These are phyloP conservation scores for Callocephalon fimbriatum DNA, from an alignment of 2,113 vertebrate genomes.

Conservation along the genomic window DNA sequence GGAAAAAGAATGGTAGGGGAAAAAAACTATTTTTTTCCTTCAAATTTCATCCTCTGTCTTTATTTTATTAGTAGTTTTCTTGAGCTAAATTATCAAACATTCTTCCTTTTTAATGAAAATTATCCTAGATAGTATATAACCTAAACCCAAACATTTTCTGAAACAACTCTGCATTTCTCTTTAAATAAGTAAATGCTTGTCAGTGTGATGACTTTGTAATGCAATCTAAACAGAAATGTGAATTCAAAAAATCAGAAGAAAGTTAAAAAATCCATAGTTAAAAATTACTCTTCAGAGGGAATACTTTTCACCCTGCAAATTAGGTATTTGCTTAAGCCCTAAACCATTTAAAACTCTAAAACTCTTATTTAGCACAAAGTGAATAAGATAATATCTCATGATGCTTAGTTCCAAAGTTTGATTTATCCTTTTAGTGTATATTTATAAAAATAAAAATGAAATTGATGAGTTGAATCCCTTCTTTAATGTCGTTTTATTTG, in stretches of 20 bases:
- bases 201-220: background rate
- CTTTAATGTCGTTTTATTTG: background rate
- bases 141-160: background rate
- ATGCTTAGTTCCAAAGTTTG: background rate
- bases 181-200: background rate
- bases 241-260: background rate
- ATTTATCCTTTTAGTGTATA: background rate
- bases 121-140: background rate
- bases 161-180: background rate
- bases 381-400: background rate
- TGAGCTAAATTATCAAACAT: background rate
- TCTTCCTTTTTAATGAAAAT: background rate
- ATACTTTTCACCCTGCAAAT: background rate
- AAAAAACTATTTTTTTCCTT: background rate
- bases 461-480: background rate
- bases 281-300: background rate
- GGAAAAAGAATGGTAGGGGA: accelerated
- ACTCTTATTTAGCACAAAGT: background rate
- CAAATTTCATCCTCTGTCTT: background rate
- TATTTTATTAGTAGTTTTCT: background rate
- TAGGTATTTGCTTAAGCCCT: background rate
- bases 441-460: background rate
- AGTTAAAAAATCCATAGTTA: background rate
- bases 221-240: background rate
- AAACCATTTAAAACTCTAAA: background rate